Base-by-base conservation (phyloP, 2,888 invertebrate genomes). In the Andrena praecox region DNA sequence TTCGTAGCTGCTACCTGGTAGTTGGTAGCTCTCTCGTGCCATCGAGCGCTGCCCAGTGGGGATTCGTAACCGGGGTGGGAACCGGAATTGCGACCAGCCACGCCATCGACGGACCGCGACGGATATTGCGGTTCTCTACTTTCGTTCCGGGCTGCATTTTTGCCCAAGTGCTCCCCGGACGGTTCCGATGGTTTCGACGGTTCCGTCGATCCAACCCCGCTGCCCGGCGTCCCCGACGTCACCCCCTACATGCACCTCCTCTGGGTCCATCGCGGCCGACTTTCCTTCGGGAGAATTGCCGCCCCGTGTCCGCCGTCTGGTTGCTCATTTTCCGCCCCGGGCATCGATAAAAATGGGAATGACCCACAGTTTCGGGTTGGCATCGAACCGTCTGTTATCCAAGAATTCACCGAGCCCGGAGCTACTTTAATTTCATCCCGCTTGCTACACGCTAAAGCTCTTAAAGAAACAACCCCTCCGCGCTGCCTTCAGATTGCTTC, bases 11-110 rank as follows among this genome's bases (percentile, higher is more conserved):
- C 48, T 63, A 48, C 31, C 62, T 48, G 42, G 42, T 42, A 42
- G 42, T 42, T 12, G 42, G 12, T 42, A 42, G 42, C 42, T 42
- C 42, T 20, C 29, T 33, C 73, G 54, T 56, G 66, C 66, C 73
- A n/a, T 64, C 50, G 27, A 3, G 16, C 80, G 31, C n/a, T 8
- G 10, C 52, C 75, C 68, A n/a, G 35, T 48, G 68, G 71, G 83
- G 80, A 83, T 84, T 83, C 83, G 63, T 72, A 80, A 77, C 77
- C 80, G 77, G 70, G 63, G 56, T 33, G 67, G 31, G 31, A 59
- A 54, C 71, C 67, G 80, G 88, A 89, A 90, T 89, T 88, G 87
- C 89, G 73, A 85, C 80, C 78, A 83, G 76, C 89, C 88, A 89
- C 86, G 85, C 85, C 71, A 90, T 85, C 87, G 67, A 80, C 80